A percentile compares a stretch with the other conserved stretches of the same genome.
Conservation (phyloP, 2,888 invertebrate species). For the Digitonthophagus gazella region DNA sequence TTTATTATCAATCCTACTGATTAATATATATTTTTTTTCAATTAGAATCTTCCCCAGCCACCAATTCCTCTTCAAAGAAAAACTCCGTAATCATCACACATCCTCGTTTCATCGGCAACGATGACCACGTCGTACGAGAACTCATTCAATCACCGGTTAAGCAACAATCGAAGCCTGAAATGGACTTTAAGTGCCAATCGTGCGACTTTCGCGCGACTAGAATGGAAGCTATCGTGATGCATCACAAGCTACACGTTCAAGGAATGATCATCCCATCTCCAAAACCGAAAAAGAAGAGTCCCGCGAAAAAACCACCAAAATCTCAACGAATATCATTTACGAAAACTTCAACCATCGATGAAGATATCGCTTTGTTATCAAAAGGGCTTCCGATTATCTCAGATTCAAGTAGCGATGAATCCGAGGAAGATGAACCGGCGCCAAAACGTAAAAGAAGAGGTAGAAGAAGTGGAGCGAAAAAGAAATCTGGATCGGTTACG, state of each 20-base stretch:
- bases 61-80: slow-evolving; percentile 27
- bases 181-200: slow-evolving; percentile 35
- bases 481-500: slow-evolving; percentile 14
- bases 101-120: slow-evolving; percentile 51
- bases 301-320: slow-evolving; percentile 31
- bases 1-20: not conserved
- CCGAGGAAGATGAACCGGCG: slow-evolving; percentile 34
- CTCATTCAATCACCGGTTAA: slow-evolving; percentile 58
- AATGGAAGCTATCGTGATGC: slow-evolving; percentile 71
- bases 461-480: slow-evolving; percentile 13
- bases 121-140: slow-evolving; percentile 63
- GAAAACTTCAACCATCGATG: slow-evolving; percentile 38
- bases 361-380: slow-evolving; percentile 38
- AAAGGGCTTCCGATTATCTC: slow-evolving; percentile 35
- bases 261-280: slow-evolving; percentile 41
- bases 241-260: slow-evolving; percentile 68
- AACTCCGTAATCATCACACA: slow-evolving; percentile 50
- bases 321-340: slow-evolving; percentile 30
- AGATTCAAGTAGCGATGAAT: slow-evolving; percentile 31
- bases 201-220: slow-evolving; percentile 62
- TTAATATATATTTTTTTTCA: not conserved
- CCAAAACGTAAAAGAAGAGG: slow-evolving; percentile 40
- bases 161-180: slow-evolving; percentile 27
- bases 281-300: slow-evolving; percentile 37
- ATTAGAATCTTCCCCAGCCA: slow-evolving; percentile 26